phyloP scores from a whole-genome alignment of 2,797 vertebrate genomes.

The Acanthurus tractus region DNA sequence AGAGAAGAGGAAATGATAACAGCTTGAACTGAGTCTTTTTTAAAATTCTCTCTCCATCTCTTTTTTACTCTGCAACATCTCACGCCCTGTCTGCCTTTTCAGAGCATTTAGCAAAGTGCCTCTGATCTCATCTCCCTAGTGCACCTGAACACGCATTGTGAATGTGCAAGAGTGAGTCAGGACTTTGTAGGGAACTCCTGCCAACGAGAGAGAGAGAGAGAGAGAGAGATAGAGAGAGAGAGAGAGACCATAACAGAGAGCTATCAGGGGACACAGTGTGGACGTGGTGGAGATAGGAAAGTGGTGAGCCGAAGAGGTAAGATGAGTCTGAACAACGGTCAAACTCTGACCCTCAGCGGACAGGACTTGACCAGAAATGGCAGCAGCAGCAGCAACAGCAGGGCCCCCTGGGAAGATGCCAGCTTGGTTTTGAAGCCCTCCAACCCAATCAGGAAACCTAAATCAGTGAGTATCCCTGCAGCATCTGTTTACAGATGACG shows the following conservation, averaged over 20 bases:
- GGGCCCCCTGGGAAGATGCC: slow-evolving; percentile 60
- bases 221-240: slow-evolving; percentile 26
- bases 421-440: slow-evolving; percentile 71
- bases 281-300: slow-evolving; percentile 21
- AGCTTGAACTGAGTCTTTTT: not conserved
- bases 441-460: slow-evolving; percentile 89
- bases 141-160: slow-evolving; percentile 40
- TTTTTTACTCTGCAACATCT: slow-evolving; percentile 10
- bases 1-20: slow-evolving; percentile 19
- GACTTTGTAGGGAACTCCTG: slow-evolving; percentile 47
- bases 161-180: slow-evolving; percentile 41
- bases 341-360: slow-evolving; percentile 52
- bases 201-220: not conserved
- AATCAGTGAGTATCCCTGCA: slow-evolving; percentile 85
- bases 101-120: slow-evolving; percentile 18
- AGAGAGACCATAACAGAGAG: slow-evolving; percentile 19
- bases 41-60: slow-evolving; percentile 32
- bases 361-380: slow-evolving; percentile 59
- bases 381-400: slow-evolving; percentile 30
- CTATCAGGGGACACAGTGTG: slow-evolving; percentile 28
- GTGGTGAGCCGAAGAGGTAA: slow-evolving; percentile 31
- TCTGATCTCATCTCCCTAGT: slow-evolving; percentile 50
- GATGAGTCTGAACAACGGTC: slow-evolving; percentile 69
- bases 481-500: not conserved
- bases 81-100: slow-evolving; percentile 10